Base-by-base conservation (phyloP, 1,140 invertebrate species). In the Stratiolaelaps scimitus region DNA sequence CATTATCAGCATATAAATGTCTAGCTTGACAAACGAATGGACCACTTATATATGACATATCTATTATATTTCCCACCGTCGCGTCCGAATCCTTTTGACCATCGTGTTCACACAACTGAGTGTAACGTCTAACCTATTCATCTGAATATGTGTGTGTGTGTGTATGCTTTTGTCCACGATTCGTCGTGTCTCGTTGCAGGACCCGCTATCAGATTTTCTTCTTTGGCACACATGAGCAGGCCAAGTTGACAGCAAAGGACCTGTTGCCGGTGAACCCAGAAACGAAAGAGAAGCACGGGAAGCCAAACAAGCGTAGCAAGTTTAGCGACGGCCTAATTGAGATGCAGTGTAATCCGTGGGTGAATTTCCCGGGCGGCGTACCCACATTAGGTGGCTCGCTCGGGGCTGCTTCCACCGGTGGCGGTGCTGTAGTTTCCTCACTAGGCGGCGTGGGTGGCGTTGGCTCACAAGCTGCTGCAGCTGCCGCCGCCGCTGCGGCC, bases 181-280 rank as follows among this genome's bases (percentile, higher is more conserved):
- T 40, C 10, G 4, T 40, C 10, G 4, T 40, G 10, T 40, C 10
- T 40, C 10, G 34, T 40, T 40, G 4, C 34, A 40, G 34, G 10
- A 40, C 34, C 10, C 34, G 34, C 34, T 94, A 88, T 75, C 86
- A 85, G 76, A 88, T 96, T 67, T 86, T 86, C 74, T 96, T 96
- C 77, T 95, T 90, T 80, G 92, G 91, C 6, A 96, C 91, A 17
- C 84, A 87, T 71, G 91, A 96, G 82, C 89, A 80, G 5, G 78
- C 75, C 48, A 75, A 75, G 67, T 68, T 81, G 29, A 75, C 74
- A 64, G 69, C 75, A 4, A 80, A 81, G 69, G 77, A 78, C 67
- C 74, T 81, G 23, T 78, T 74, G 71, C 75, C 76, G 1, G 81
- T 81, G 72, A 75, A 80, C 28, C 81, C 83, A 68, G 81, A 60